phyloP scores from a whole-genome alignment of 2,888 invertebrate genomes.

The Drosophila maculinotata region DNA sequence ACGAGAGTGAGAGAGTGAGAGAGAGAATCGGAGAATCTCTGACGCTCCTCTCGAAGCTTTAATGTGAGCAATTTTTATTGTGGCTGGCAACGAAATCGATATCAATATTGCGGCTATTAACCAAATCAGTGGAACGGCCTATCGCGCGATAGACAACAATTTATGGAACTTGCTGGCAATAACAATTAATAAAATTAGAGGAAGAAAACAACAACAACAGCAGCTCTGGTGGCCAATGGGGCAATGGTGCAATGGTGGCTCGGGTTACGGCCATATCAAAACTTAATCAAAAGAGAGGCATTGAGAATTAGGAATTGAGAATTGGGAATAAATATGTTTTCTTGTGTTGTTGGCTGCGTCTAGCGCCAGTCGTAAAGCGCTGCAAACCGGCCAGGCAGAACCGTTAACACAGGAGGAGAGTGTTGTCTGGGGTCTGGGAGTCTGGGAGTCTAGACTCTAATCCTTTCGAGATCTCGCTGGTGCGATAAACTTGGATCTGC shows the following conservation, averaged over 20 bases:
- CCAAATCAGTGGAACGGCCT: slow-evolving; percentile 74
- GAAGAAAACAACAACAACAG: slow-evolving; percentile 30
- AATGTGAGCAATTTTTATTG: slow-evolving; percentile 76
- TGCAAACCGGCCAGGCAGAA: slow-evolving; percentile 52
- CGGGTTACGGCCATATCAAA: slow-evolving; percentile 70
- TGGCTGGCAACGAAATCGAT: slow-evolving; percentile 70
- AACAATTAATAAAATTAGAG: slow-evolving; percentile 82
- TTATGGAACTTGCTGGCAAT: slow-evolving; percentile 78
- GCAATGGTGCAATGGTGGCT: slow-evolving; percentile 37
- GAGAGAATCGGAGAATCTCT: not conserved
- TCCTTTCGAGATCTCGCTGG: slow-evolving; percentile 73
- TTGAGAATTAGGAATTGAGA: slow-evolving; percentile 28
- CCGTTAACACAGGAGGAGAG: slow-evolving; percentile 59
- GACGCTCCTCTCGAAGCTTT: slow-evolving; percentile 23
- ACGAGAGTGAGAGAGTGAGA: not conserved
- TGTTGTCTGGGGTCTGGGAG: slow-evolving; percentile 12
- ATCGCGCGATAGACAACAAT: slow-evolving; percentile 62
- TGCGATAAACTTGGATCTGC: slow-evolving; percentile 71
- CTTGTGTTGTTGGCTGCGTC: slow-evolving; percentile 17
- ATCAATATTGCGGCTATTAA: slow-evolving; percentile 72
- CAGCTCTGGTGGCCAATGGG: slow-evolving; percentile 58
- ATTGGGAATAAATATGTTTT: slow-evolving; percentile 8
- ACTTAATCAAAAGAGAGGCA: slow-evolving; percentile 69
- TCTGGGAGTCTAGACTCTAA: slow-evolving; percentile 69
- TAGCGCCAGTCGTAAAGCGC: slow-evolving; percentile 66